Evolutionary conservation across 1,140 invertebrate species (phyloP).

Genomic region (Geopemphigus sp.): DNA sequence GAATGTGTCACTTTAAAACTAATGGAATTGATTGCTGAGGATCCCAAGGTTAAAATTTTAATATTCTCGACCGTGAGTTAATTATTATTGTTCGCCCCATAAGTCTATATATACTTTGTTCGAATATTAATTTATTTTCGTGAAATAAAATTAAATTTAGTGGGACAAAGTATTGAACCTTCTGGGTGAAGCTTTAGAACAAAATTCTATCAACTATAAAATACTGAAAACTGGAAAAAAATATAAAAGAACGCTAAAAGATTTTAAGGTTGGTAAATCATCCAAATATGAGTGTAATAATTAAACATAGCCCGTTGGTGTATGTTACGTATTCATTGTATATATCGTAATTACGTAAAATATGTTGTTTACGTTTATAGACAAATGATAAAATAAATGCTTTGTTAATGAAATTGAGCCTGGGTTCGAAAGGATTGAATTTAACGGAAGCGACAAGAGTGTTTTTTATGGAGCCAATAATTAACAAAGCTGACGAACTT

Average conservation of each 20-base stretch:
- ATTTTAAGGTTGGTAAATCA: slow-evolving; percentile 60
- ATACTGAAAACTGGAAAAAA: slow-evolving; percentile 56
- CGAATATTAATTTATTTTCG: no score
- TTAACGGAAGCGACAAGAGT: slow-evolving; percentile 78
- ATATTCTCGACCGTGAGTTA: slow-evolving; percentile 68
- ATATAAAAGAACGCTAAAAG: slow-evolving; percentile 58
- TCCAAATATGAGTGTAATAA: not conserved
- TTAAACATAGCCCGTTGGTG: no score
- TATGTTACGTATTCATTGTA: no score
- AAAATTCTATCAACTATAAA: slow-evolving; percentile 63
- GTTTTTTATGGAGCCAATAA: slow-evolving; percentile 71
- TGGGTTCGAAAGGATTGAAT: slow-evolving; percentile 75
- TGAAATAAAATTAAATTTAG: slow-evolving; percentile 36
- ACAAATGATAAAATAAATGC: slow-evolving; percentile 60
- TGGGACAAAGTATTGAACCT: slow-evolving; percentile 67
- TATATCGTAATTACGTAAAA: no score
- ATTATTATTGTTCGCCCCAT: no score
- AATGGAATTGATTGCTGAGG: slow-evolving; percentile 60
- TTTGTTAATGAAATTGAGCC: slow-evolving; percentile 67
- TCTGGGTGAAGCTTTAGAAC: slow-evolving; percentile 61
- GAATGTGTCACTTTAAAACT: slow-evolving; percentile 65
- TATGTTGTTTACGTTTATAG: slow-evolving; percentile 46
- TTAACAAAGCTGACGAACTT: slow-evolving; percentile 71
- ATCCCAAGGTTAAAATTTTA: slow-evolving; percentile 66
- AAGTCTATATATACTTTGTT: no score